Base-by-base conservation (phyloP, 2,888 invertebrate genomes). In the Lycophotia porphyrea region DNA sequence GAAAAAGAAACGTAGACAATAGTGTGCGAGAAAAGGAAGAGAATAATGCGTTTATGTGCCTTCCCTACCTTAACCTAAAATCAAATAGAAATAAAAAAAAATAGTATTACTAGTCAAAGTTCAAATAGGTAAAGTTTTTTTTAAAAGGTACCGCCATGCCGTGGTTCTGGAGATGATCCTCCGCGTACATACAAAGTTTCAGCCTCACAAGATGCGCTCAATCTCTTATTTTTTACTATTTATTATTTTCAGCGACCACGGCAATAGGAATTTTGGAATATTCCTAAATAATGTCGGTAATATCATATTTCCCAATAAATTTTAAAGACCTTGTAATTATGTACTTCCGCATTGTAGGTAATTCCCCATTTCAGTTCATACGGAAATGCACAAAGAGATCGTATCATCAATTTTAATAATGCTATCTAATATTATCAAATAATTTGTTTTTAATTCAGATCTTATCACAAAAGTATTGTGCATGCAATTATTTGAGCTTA, bases 381-480 rank as follows among this genome's bases (percentile, higher is more conserved):
- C 31, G 61, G 36, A 76, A 78, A 52, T 70, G 36, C 52, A 63
- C 44, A 47, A 61, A 31, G 31, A 5, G 5, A 27, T 21, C 15
- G 9, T 42, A 1, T 49, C 27, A 76, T 34, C 39, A 27, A 60
- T 34, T 39, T 36, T 24, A 27, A 67, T 34, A n/a, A 55, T 18
- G n/a, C 9, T 42, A 60, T 42, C 42, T 60, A 34, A 60, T 52
- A 49, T 34, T 18, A 52, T 44, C 60, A 36, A 36, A 42, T 0
- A 69, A 63, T 44, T 49, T 2, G 3, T 42, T 76, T 52, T 44
- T 27, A 39, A 64, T 52, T 52, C 0, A 24, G 18, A 49, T 76
- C 36, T 52, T 77, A 70, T 70, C 61, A 31, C 15, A 31, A 15
- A 44, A 52, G 36, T 39, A 77, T 27, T 77, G 24, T 63, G 36